A percentile compares a stretch with the other conserved stretches of the same genome.
Conservation (phyloP, 35 echinoderm and acorn worm species). For the Lytechinus variegatus region DNA sequence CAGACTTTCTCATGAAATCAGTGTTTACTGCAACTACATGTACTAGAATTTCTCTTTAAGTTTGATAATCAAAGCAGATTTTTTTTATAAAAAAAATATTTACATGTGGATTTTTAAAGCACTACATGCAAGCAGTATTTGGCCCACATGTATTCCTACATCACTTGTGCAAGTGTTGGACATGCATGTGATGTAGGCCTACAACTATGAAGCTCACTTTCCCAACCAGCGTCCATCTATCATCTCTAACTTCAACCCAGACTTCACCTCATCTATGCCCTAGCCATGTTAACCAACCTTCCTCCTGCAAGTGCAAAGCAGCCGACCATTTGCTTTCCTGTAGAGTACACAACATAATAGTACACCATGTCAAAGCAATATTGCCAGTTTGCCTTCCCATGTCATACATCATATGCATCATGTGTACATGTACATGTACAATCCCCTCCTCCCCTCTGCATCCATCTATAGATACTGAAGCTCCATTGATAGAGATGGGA, state of each 20-base stretch:
- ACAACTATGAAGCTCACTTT: neutral
- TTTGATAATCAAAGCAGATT: no score
- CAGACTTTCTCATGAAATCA: no score
- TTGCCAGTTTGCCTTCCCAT: neutral
- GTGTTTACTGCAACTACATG: no score
- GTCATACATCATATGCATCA: constrained; percentile 1
- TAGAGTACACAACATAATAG: neutral
- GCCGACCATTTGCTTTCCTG: neutral
- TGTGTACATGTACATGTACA: neutral
- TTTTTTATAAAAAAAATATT: no score
- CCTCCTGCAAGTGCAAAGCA: neutral
- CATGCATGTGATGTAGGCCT: neutral
- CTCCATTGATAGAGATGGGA: neutral
- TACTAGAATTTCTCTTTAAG: no score
- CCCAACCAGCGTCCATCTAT: neutral
- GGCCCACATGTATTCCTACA: no score
- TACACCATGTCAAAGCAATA: neutral
- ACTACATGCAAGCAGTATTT: no score
- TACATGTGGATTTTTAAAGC: no score
- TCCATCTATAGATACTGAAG: neutral
- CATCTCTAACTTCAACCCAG: constrained; percentile 1
- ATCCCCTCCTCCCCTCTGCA: neutral
- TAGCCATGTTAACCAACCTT: neutral
- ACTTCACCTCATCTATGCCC: neutral
- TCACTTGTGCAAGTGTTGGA: neutral